Evolutionary conservation across 2,113 vertebrate genomes (phyloP).

Genomic region (Petrocephalus zakoni): DNA sequence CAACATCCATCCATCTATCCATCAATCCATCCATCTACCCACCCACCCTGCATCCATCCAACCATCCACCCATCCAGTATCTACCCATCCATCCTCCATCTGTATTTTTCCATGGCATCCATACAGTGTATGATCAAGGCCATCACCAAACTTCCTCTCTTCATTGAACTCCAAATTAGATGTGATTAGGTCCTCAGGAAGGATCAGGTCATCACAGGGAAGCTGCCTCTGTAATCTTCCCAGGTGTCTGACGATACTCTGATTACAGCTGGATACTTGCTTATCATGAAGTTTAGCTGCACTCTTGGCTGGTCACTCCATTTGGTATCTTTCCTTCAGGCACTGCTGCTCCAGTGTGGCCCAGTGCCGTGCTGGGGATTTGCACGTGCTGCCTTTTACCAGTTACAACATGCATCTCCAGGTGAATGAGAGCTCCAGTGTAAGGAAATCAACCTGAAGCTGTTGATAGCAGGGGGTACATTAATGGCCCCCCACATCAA

Average conservation of each 20-base stretch:
- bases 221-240: neutral
- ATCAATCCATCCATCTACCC: too few species aligned
- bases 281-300: neutral
- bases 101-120: neutral
- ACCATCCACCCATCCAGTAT: too few species aligned
- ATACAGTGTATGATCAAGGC: neutral
- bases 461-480: neutral
- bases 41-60: neutral
- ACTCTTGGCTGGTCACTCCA: neutral
- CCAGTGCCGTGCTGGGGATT: neutral
- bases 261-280: neutral
- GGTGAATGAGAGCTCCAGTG: neutral
- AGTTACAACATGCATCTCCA: neutral
- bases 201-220: neutral
- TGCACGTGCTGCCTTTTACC: neutral
- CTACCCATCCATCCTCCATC: too few species aligned
- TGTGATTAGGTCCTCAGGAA: neutral
- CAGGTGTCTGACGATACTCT: neutral
- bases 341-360: neutral
- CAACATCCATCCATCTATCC: too few species aligned
- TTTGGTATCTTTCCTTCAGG: neutral
- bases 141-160: neutral
- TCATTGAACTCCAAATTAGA: neutral
- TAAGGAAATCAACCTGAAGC: neutral
- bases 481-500: neutral